Conservation (phyloP, 2,113 vertebrate genomes). For the Urocolius indicus region DNA sequence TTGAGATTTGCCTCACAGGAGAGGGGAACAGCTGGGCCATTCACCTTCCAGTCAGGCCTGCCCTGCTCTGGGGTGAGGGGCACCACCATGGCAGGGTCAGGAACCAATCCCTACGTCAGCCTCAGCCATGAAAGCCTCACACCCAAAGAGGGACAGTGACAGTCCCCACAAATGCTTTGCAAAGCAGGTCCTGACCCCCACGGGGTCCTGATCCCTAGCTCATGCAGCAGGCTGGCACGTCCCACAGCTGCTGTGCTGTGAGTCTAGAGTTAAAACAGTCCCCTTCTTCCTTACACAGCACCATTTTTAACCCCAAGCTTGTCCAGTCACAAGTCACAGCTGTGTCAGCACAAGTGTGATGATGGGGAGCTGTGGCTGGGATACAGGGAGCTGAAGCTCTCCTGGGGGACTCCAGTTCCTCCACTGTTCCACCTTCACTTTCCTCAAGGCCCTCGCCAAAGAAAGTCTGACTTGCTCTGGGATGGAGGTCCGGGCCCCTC, state of each 20-base stretch:
- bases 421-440: neutral
- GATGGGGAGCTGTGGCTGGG: neutral
- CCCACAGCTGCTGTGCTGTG: accelerated
- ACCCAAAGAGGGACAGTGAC: too few relatives aligned
- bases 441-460: neutral
- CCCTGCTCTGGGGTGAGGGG: too few relatives aligned
- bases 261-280: neutral
- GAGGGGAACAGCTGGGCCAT: accelerated
- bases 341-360: neutral
- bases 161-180: neutral
- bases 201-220: too few relatives aligned
- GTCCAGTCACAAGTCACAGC: neutral
- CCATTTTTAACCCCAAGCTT: neutral
- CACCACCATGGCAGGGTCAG: neutral
- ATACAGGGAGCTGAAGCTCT: neutral
- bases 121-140: neutral
- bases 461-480: neutral
- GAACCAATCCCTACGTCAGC: neutral
- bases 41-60: neutral
- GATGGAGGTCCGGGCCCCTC: neutral
- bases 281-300: neutral
- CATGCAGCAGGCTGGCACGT: neutral
- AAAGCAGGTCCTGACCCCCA: neutral
- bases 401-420: neutral
- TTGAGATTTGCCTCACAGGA: neutral